phyloP scores from a whole-genome alignment of 2,888 invertebrate genomes.

The Tipula helvola region DNA sequence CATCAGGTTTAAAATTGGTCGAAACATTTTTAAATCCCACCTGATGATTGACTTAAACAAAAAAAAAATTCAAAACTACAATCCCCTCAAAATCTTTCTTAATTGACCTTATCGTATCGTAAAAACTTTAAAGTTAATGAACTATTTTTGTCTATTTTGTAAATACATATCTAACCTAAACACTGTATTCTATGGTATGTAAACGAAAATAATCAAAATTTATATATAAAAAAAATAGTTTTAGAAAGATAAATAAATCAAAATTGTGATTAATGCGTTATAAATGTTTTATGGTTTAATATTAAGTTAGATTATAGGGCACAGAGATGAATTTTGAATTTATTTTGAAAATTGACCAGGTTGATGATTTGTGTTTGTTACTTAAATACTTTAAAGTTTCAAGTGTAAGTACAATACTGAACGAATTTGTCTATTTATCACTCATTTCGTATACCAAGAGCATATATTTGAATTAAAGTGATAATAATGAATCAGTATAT shows the following conservation, averaged over 20 bases:
- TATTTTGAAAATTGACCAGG: neutral
- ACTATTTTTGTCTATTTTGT: neutral
- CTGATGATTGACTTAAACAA: neutral
- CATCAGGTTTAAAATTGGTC: neutral
- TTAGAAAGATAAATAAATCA: neutral
- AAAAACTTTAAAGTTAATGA: neutral
- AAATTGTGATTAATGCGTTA: conserved; percentile 4
- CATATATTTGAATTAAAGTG: neutral
- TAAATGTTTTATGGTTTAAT: neutral
- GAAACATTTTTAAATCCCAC: neutral
- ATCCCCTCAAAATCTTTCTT: neutral
- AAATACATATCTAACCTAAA: neutral
- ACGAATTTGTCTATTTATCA: neutral
- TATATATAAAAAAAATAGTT: neutral
- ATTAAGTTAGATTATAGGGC: neutral
- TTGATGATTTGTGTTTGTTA: neutral
- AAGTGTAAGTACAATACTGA: neutral
- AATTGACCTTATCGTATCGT: neutral
- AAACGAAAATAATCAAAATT: neutral
- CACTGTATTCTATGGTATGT: neutral
- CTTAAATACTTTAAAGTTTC: neutral
- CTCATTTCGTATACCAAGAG: neutral
- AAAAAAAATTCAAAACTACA: neutral
- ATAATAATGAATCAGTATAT: neutral
- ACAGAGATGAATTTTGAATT: neutral